Conservation (phyloP, 2,888 invertebrate genomes). For the Branchellion lobata region DNA sequence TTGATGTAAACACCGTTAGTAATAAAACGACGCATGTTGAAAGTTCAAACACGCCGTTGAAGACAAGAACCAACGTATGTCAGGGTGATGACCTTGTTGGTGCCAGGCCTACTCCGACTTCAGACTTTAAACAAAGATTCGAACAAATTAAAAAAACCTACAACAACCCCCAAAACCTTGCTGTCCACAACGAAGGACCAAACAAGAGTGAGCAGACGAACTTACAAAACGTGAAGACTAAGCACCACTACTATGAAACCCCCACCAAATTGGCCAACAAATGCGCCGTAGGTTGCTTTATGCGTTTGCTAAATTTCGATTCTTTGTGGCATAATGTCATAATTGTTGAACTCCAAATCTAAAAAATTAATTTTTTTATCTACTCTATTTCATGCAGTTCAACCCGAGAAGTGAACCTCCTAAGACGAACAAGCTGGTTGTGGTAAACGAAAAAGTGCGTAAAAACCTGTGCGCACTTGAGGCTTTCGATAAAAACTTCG, state of each 20-base stretch:
- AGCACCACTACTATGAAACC: constrained; percentile 6
- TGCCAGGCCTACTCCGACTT: background rate
- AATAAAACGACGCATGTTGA: too few species aligned
- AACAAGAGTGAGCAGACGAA: background rate
- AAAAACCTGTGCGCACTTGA: background rate
- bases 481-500: background rate
- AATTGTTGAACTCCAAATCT: background rate
- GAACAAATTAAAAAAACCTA: background rate
- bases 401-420: background rate
- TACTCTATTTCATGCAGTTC: background rate
- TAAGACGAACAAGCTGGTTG: background rate
- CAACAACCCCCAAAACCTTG: background rate
- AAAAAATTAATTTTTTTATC: too few species aligned
- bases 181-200: background rate
- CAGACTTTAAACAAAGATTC: background rate
- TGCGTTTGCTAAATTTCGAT: too few species aligned
- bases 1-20: too few species aligned
- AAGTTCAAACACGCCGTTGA: too few species aligned
- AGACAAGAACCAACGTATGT: too few species aligned
- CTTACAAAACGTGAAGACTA: background rate
- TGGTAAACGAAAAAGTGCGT: background rate
- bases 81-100: too few species aligned
- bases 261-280: background rate
- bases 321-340: background rate
- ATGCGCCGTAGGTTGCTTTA: too few species aligned